A percentile compares a stretch with the other conserved stretches of the same genome.
Conservation (phyloP, 2,888 invertebrate species). For the Amitus sp. region DNA sequence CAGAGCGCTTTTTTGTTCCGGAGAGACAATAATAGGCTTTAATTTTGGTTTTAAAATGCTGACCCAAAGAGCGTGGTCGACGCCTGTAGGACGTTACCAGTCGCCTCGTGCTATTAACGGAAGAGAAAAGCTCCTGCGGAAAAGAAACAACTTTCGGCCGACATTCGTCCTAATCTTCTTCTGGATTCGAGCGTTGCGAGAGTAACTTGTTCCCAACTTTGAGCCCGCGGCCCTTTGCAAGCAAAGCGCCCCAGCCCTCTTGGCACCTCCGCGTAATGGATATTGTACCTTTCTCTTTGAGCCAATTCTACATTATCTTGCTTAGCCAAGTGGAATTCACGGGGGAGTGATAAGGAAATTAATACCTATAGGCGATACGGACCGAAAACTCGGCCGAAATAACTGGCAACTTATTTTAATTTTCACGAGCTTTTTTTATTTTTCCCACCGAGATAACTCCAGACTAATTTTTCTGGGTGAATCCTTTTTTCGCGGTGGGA, state of each 20-base stretch:
- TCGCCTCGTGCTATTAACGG: slow-evolving; percentile 13
- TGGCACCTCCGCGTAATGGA: slow-evolving; percentile 21
- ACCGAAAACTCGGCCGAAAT: too few species aligned
- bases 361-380: slow-evolving; percentile 1
- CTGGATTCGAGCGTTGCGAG: slow-evolving; percentile 43
- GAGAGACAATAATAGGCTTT: too few species aligned
- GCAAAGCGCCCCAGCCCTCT: slow-evolving; percentile 7
- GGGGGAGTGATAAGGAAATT: slow-evolving; percentile 9
- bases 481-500: too few species aligned
- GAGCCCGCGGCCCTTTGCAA: slow-evolving; percentile 21
- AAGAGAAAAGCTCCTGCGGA: slow-evolving; percentile 17
- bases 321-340: slow-evolving; percentile 10
- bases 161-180: slow-evolving; percentile 47
- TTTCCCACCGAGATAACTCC: too few species aligned
- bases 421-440: too few species aligned
- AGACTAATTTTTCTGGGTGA: too few species aligned
- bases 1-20: too few species aligned
- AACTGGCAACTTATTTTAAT: too few species aligned
- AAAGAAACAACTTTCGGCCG: slow-evolving; percentile 40
- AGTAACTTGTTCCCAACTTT: slow-evolving; percentile 42
- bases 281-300: slow-evolving; percentile 10
- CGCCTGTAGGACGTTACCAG: slow-evolving; percentile 25
- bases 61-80: too few species aligned
- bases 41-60: too few species aligned
- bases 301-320: slow-evolving; percentile 11